phyloP scores from a whole-genome alignment of 2,888 invertebrate species.

The Argyresthia goedartella region DNA sequence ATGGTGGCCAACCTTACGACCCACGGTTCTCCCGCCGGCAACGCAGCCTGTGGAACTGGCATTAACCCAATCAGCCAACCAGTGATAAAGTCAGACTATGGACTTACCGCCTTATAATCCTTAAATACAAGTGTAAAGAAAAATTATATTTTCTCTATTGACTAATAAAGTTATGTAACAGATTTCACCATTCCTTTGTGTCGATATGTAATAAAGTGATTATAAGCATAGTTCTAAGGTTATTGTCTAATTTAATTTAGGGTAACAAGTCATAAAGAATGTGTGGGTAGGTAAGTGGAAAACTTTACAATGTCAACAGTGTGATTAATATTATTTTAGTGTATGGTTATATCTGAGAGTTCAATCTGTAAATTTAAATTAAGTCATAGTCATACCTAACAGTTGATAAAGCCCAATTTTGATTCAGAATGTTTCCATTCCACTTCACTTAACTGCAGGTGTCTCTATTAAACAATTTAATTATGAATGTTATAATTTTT shows the following conservation, averaged over 20 bases:
- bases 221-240: constrained; percentile 39
- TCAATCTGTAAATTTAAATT: constrained; percentile 43
- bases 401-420: too few species aligned
- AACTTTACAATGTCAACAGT: constrained; percentile 71
- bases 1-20: constrained; percentile 62
- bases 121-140: constrained; percentile 45
- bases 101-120: constrained; percentile 80
- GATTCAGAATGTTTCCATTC: too few species aligned
- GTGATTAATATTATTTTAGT: constrained; percentile 65
- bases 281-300: constrained; percentile 59
- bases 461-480: too few species aligned
- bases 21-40: constrained; percentile 68
- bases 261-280: constrained; percentile 59
- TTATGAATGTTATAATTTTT: too few species aligned
- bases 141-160: constrained; percentile 54
- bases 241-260: constrained; percentile 53
- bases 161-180: constrained; percentile 30
- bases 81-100: constrained; percentile 89
- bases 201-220: constrained; percentile 63
- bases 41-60: constrained; percentile 58
- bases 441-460: too few species aligned
- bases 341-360: constrained; percentile 46
- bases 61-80: constrained; percentile 55
- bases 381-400: constrained; percentile 50
- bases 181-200: constrained; percentile 61